Conservation (phyloP, 2,113 vertebrate species). For the Mohoua ochrocephala region DNA sequence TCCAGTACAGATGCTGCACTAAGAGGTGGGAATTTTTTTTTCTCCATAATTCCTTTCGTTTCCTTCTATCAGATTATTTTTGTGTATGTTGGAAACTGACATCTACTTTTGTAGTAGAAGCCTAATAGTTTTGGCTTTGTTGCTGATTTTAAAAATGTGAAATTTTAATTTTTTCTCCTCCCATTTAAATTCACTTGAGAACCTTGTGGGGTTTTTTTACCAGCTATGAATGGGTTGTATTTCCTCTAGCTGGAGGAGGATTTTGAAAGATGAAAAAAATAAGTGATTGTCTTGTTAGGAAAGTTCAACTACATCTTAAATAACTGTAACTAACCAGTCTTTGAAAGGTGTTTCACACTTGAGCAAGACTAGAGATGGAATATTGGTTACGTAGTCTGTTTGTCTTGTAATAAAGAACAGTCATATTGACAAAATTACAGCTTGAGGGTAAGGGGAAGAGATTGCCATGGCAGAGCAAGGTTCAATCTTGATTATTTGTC, state of each 20-base stretch:
- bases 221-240: background rate
- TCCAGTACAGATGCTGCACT: background rate
- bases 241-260: background rate
- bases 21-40: background rate
- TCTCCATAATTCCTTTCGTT: background rate
- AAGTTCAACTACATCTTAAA: background rate
- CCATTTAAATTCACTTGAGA: background rate
- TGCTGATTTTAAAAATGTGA: background rate
- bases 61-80: background rate
- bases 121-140: background rate
- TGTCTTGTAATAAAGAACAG: background rate
- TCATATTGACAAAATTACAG: background rate
- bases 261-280: background rate
- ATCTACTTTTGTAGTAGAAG: background rate
- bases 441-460: background rate
- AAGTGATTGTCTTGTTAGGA: background rate
- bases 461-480: background rate
- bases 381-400: background rate
- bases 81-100: background rate
- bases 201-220: accelerated
- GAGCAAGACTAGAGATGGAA: background rate
- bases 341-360: background rate
- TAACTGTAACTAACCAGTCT: background rate
- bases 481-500: background rate
- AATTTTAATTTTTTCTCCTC: background rate